Evolutionary conservation across 2,888 invertebrate genomes (phyloP).

Genomic region (Torymus aiolomorphi): DNA sequence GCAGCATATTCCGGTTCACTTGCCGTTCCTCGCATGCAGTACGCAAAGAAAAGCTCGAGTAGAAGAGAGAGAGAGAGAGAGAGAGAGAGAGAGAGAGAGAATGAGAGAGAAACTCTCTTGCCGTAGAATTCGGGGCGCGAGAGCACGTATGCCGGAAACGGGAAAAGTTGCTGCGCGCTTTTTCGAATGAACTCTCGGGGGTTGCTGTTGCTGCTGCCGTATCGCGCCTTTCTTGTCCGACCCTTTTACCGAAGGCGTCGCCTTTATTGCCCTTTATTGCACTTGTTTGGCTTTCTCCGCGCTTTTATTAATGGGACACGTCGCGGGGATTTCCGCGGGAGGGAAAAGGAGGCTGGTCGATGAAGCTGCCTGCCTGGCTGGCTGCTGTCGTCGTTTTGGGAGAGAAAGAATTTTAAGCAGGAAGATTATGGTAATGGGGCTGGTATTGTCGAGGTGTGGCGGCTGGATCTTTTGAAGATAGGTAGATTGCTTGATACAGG

Average conservation of each 20-base stretch:
- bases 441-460: background rate
- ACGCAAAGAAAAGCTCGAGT: background rate
- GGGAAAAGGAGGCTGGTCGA: no score
- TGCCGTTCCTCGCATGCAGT: background rate
- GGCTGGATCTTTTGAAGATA: no score
- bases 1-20: no score
- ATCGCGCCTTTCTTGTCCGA: background rate
- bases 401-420: background rate
- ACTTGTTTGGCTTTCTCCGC: slow-evolving; percentile 52
- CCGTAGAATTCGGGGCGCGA: slow-evolving; percentile 2
- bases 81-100: background rate
- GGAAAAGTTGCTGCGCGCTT: slow-evolving; percentile 58
- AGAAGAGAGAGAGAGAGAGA: background rate
- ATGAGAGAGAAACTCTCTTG: no score
- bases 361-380: background rate
- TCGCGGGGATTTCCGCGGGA: slow-evolving; percentile 7
- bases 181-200: slow-evolving; percentile 36
- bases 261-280: slow-evolving; percentile 54
- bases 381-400: background rate
- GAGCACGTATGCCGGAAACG: slow-evolving; percentile 61
- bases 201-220: background rate
- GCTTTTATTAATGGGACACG: slow-evolving; percentile 51
- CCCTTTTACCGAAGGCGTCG: slow-evolving; percentile 46
- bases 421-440: background rate
- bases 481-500: no score